Percentiles rank a stretch among this genome's conserved stretches.
Conservation (phyloP, 2,797 vertebrate species). For the Lepilemur ruficaudatus region DNA sequence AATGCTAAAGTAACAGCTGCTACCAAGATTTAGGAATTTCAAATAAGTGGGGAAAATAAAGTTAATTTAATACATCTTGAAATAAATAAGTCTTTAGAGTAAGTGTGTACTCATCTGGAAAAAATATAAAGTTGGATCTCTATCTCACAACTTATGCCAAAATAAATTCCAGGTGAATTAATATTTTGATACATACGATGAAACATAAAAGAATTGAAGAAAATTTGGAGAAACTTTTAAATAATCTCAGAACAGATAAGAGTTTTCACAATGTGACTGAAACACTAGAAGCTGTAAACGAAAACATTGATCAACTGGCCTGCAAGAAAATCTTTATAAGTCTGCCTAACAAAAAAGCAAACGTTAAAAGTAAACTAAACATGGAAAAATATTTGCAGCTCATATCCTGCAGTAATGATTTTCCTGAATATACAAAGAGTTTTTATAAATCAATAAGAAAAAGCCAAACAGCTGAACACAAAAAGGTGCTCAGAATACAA, state of each 20-base stretch:
- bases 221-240: neutral
- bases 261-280: conserved; percentile 9
- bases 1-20: neutral
- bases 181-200: neutral
- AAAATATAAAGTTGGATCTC: neutral
- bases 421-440: conserved; percentile 12
- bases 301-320: neutral
- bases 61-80: neutral
- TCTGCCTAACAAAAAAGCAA: neutral
- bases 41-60: neutral
- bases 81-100: neutral
- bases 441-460: conserved; percentile 29
- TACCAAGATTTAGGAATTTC: neutral
- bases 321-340: neutral
- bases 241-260: neutral
- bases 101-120: neutral
- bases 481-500: neutral
- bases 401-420: neutral
- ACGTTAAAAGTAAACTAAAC: neutral
- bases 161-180: conserved; percentile 23
- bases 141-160: neutral
- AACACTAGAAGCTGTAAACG: neutral
- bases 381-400: neutral
- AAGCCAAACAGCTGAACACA: neutral
- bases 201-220: neutral